Conservation (phyloP, 2,797 vertebrate species). For the Acipenser ruthenus region DNA sequence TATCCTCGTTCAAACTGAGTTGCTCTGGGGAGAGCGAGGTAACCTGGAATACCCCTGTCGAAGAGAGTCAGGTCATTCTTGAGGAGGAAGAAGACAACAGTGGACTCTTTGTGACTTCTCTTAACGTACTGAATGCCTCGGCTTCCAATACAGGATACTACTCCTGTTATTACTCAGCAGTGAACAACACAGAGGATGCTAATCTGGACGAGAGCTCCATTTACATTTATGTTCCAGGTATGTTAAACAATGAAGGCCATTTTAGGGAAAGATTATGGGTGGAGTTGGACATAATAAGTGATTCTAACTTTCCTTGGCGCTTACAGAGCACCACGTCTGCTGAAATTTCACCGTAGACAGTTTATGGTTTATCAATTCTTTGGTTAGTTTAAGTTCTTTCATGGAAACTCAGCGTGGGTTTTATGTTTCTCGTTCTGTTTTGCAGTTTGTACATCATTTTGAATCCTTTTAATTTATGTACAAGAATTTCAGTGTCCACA, state of each 20-base stretch:
- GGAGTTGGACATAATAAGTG: too few species aligned
- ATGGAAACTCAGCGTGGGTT: too few species aligned
- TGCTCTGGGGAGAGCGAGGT: slow-evolving; percentile 80
- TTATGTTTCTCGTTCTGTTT: too few species aligned
- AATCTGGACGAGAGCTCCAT: slow-evolving; percentile 61
- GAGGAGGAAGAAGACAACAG: slow-evolving; percentile 76
- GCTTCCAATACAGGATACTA: slow-evolving; percentile 76
- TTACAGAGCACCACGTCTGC: too few species aligned
- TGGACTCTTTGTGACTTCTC: slow-evolving; percentile 72
- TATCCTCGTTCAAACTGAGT: slow-evolving; percentile 71
- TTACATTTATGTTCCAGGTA: slow-evolving; percentile 91
- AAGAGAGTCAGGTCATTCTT: slow-evolving; percentile 11
- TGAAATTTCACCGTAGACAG: too few species aligned
- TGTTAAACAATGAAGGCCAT: slow-evolving; percentile 12
- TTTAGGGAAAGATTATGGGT: too few species aligned
- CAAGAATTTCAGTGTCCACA: too few species aligned
- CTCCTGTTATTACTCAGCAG: slow-evolving; percentile 64
- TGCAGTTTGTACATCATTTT: too few species aligned
- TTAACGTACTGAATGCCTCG: slow-evolving; percentile 66
- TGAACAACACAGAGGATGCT: slow-evolving; percentile 42
- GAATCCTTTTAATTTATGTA: too few species aligned
- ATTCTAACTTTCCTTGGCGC: too few species aligned
- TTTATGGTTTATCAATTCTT: too few species aligned
- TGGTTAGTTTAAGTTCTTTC: too few species aligned
- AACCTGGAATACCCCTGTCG: slow-evolving; percentile 67